These are phyloP conservation scores for Dastarcus helophoroides DNA, from an alignment of 2,888 invertebrate species.

Conservation along the genomic window DNA sequence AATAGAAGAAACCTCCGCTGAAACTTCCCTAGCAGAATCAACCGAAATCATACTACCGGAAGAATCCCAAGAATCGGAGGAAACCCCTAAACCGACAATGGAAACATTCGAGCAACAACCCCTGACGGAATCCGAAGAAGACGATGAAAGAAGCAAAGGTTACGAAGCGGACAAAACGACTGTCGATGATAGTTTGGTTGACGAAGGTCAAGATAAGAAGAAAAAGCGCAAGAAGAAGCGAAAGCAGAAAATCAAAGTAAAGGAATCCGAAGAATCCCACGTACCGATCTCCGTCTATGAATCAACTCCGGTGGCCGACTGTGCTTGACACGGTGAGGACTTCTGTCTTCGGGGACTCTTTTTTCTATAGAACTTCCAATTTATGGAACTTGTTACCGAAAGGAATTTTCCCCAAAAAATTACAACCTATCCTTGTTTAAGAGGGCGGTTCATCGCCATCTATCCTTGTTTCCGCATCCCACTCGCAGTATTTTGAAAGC, in stretches of 20 bases:
- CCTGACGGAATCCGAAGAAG: conserved; percentile 32
- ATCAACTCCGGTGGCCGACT: conserved; percentile 27
- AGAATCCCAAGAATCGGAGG: conserved; percentile 39
- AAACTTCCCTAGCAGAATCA: conserved; percentile 43
- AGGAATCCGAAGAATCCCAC: conserved; percentile 39
- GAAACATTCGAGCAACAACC: conserved; percentile 31
- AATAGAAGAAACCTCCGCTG: conserved; percentile 26
- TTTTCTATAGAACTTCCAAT: too few relatives aligned
- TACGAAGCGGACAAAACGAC: conserved; percentile 61
- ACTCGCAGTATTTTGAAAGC: too few relatives aligned
- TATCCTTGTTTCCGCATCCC: too few relatives aligned
- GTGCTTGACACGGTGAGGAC: too few relatives aligned
- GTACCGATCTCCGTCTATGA: conserved; percentile 40
- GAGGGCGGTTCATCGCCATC: too few relatives aligned
- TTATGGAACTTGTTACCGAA: too few relatives aligned
- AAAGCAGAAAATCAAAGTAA: conserved; percentile 40
- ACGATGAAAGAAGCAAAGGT: conserved; percentile 50
- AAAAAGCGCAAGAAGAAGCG: conserved; percentile 36
- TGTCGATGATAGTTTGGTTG: conserved; percentile 45
- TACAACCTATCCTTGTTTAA: too few relatives aligned
- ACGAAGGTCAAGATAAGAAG: conserved; percentile 33
- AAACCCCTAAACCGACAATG: conserved; percentile 43
- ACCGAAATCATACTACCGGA: conserved; percentile 42
- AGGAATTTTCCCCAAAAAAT: too few relatives aligned
- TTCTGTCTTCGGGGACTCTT: too few relatives aligned